Conservation (phyloP, 35 echinoderm and acorn worm genomes). For the Stichopus chloronotus region DNA sequence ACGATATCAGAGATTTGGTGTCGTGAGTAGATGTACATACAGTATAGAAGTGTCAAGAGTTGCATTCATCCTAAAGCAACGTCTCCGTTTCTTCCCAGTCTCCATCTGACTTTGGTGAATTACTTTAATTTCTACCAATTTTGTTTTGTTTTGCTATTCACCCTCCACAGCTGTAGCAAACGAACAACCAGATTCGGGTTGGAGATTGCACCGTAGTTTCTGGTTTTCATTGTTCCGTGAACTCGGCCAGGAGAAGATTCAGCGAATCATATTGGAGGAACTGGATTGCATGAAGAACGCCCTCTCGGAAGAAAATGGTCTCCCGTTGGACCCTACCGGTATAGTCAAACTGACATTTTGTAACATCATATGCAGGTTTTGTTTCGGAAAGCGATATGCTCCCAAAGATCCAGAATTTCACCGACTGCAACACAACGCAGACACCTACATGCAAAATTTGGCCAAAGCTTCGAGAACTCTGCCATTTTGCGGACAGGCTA, state of each 20-base stretch:
- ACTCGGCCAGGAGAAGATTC: constrained; percentile 61
- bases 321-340: constrained; percentile 59
- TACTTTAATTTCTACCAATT: background rate
- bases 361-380: constrained; percentile 84
- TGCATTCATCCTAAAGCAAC: background rate
- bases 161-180: constrained; percentile 77
- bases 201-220: constrained; percentile 71
- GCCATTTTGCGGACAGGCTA: constrained; percentile 72
- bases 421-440: constrained; percentile 66
- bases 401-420: constrained; percentile 68
- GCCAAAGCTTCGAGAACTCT: constrained; percentile 74
- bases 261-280: constrained; percentile 49
- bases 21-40: too few species aligned
- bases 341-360: constrained; percentile 75
- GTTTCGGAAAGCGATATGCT: constrained; percentile 79
- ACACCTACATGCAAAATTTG: constrained; percentile 73
- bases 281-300: constrained; percentile 32
- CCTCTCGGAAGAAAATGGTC: constrained; percentile 26
- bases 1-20: too few species aligned
- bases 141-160: background rate
- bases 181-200: constrained; percentile 62
- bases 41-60: background rate
- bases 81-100: background rate
- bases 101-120: too few species aligned
- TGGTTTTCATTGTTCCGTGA: constrained; percentile 68